phyloP scores from a whole-genome alignment of 2,113 vertebrate genomes.

The Macrotis lagotis region DNA sequence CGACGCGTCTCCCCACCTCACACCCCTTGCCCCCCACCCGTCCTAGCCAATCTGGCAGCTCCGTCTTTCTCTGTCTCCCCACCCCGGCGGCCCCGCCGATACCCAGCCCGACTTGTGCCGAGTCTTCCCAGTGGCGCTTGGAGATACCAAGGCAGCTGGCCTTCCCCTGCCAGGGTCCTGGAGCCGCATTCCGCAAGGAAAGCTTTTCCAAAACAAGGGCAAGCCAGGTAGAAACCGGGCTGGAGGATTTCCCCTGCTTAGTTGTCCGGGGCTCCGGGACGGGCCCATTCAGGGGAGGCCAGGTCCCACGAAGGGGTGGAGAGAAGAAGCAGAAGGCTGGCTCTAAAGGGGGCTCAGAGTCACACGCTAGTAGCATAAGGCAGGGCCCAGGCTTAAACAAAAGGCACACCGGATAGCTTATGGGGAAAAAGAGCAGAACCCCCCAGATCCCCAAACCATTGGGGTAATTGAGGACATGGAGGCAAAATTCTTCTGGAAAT shows the following conservation, averaged over 20 bases:
- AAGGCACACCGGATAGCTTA: no score
- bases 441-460: no score
- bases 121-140: no score
- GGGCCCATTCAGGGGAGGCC: conserved; percentile 49
- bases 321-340: conserved; percentile 46
- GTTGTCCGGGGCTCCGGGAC: not conserved
- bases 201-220: not conserved
- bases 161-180: not conserved
- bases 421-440: no score
- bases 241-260: not conserved
- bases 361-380: not conserved
- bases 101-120: no score
- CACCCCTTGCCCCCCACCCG: not conserved
- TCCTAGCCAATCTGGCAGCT: not conserved
- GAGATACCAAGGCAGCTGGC: not conserved
- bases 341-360: not conserved
- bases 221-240: not conserved
- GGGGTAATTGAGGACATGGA: conserved; percentile 29
- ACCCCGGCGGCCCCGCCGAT: no score
- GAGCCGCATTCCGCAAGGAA: not conserved
- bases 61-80: not conserved
- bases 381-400: conserved; percentile 20
- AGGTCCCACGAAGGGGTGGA: conserved; percentile 36
- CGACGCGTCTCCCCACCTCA: no score
- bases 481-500: conserved; percentile 19